Evolutionary conservation across 2,113 vertebrate genomes (phyloP).

Genomic region (Cynopterus brachyotis): DNA sequence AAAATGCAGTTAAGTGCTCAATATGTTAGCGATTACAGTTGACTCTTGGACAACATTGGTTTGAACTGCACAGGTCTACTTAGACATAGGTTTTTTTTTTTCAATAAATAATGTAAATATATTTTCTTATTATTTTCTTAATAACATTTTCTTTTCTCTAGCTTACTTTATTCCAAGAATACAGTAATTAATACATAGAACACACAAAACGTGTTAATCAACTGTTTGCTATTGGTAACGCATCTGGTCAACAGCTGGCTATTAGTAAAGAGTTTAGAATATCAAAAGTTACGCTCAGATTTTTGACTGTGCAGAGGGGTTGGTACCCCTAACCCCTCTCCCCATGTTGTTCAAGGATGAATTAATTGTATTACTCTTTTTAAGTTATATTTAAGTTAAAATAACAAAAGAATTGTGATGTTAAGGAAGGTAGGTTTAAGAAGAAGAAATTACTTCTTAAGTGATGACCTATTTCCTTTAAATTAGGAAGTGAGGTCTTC

Average conservation of each 20-base stretch:
- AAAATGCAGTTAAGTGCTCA: neutral
- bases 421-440: neutral
- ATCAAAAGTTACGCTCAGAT: neutral
- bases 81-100: neutral
- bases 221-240: neutral
- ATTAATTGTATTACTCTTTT: neutral
- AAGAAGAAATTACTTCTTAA: neutral
- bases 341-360: neutral
- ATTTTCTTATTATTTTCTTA: neutral
- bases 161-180: neutral
- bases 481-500: neutral
- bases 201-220: neutral
- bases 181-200: neutral
- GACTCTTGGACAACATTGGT: neutral
- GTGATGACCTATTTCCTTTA: neutral
- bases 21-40: neutral
- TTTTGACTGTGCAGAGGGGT: neutral
- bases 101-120: neutral
- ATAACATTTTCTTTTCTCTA: neutral
- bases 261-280: neutral
- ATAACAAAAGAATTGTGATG: neutral
- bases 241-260: neutral
- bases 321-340: too few relatives aligned
- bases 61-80: neutral
- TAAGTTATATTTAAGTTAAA: neutral